Evolutionary conservation across 2,113 vertebrate genomes (phyloP).

Genomic region (Trichechus manatus): DNA sequence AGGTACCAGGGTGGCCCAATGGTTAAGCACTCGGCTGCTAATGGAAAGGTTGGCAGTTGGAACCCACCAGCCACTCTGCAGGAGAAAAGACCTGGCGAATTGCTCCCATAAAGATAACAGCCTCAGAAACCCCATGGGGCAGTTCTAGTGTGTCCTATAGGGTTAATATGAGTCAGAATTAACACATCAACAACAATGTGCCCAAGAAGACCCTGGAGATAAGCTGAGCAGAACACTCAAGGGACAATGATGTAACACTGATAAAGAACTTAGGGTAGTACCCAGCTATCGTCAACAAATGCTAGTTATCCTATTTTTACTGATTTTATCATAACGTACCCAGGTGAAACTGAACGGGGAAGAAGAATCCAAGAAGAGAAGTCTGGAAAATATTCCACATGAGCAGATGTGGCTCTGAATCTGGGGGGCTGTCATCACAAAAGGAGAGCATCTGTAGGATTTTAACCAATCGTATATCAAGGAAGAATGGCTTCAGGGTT

Average conservation of each 20-base stretch:
- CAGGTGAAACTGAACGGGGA: no score
- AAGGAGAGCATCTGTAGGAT: not conserved
- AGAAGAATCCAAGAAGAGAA: no score
- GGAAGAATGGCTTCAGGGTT: not conserved
- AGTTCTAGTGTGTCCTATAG: no score
- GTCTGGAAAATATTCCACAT: not conserved
- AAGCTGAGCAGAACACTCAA: not conserved
- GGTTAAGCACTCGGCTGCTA: no score
- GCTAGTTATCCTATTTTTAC: not conserved
- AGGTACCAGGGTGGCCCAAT: no score
- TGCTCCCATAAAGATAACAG: no score
- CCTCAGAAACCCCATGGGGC: no score
- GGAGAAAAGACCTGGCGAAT: not conserved
- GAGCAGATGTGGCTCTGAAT: not conserved
- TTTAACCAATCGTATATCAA: not conserved
- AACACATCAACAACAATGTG: no score
- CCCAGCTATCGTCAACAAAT: not conserved
- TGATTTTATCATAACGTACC: not conserved
- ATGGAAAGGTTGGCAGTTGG: not conserved
- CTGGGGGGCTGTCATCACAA: no score
- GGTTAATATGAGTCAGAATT: no score
- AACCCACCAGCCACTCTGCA: not conserved
- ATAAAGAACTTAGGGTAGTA: not conserved
- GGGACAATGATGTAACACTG: no score
- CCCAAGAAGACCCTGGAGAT: rapidly evolving